Evolutionary conservation across 2,797 vertebrate species (phyloP), one percentile per base, ranked within the genome.

Genomic region (Alcedo atthis): DNA sequence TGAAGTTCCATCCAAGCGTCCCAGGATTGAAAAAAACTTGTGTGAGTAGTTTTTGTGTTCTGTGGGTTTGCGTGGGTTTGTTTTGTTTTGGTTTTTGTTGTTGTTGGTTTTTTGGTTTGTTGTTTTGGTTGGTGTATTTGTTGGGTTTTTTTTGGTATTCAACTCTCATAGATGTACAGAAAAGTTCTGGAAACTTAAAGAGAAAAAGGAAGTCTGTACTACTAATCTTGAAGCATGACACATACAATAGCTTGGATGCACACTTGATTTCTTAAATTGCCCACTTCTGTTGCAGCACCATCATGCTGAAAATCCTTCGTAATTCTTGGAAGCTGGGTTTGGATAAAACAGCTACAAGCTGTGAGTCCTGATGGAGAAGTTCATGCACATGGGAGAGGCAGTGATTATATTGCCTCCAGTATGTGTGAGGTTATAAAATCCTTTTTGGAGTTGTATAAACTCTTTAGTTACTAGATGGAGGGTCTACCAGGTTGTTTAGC

Each of bases 1-100:
- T 57, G 97, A 97, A 67, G 87, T 97, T 67, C 98, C 98, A 22
- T 85, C 97, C 43, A 99, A 99, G 95, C 98, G 98, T 91, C 98
- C 97, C 89, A 97, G 98, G 66, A 93, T 98, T 64, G 98, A 98
- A 64, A 98, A 98, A 84, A 95, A 97, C 94, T 92, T 98, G 97
- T 86, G 98, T 98, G 90, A 97, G 97, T 97, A 26, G 45, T 21
- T 46, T 46, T 46, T 20, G 48, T 25, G 12, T 49, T 26, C 37
- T 37, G 37, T 49, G 48, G 25, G 14, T 49, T 49, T 15, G 48
- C 5, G 10, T 46, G 19, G 20, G 45, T 46, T 46, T 46, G 43
- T 4, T 46, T 46, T 21, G 14, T 2, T 40, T 15, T 13, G 12
- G 37, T 15, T 40, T 37, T 35, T 35, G 35, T 35, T 37, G 10